These are phyloP conservation scores for Arctocebus calabarensis DNA, from an alignment of 2,797 vertebrate genomes.

Conservation along the genomic window DNA sequence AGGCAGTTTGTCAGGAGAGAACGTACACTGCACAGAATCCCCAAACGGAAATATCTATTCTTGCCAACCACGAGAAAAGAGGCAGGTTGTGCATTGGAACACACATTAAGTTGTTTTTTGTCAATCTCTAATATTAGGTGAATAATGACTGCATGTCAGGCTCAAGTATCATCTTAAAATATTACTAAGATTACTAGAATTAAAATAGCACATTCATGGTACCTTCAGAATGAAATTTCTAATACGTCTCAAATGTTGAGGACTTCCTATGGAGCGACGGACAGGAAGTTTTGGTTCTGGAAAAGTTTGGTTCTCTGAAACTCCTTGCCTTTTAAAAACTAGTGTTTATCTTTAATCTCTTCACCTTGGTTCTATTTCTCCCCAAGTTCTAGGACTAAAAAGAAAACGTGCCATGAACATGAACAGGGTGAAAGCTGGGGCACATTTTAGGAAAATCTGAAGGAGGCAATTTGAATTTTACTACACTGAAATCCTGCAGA, in stretches of 20 bases:
- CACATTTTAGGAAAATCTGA: neutral
- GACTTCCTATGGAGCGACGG: neutral
- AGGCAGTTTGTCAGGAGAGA: neutral
- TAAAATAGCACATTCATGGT: neutral
- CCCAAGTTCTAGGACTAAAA: neutral
- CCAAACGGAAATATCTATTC: neutral
- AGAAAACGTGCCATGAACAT: neutral
- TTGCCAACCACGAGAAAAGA: neutral
- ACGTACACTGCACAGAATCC: neutral
- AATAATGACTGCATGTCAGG: neutral
- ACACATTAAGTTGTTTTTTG: neutral
- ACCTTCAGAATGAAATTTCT: slow-evolving; percentile 15
- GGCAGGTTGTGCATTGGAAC: neutral
- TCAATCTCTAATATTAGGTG: neutral
- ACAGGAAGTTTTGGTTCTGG: neutral
- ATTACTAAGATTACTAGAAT: neutral
- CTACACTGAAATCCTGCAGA: neutral
- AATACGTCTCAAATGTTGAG: neutral
- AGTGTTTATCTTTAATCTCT: neutral
- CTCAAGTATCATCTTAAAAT: neutral
- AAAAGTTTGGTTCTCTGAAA: too few species aligned
- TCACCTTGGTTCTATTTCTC: neutral
- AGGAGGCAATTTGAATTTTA: neutral
- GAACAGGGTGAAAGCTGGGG: neutral
- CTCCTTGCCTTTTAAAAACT: neutral